Base-by-base conservation (phyloP, 2,888 invertebrate genomes). In the Allophyes oxyacanthae region DNA sequence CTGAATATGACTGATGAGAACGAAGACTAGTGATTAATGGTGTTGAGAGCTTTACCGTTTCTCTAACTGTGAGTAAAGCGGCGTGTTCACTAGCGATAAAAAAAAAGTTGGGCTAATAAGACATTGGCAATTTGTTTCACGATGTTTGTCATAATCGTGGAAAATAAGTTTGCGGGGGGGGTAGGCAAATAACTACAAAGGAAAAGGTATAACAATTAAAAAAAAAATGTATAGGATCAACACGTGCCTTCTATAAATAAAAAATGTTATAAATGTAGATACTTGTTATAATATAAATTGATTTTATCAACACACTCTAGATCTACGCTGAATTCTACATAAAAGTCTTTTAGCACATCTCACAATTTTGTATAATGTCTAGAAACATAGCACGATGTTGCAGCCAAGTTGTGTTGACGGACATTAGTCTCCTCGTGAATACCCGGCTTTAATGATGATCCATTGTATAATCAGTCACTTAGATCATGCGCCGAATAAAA, bases 401-500 rank as follows among this genome's bases (percentile, higher is more conserved):
- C 10, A 25, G 32, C 25, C 20, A 11, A 38, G n/a, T 10, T 1
- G 2, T 36, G n/a, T 30, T 36, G 30, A 15, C 14, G n/a, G 30
- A 10, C 8, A n/a, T 15, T 30, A n/a, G 15, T 30, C 28, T 6
- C 14, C 20, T 40, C 40, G 48, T 60, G 57, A 25, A 46, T 15
- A 58, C 58, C 55, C 66, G 59, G 30, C 65, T 43, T 78, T 82
- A 79, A 79, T 78, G 72, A 81, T 74, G 68, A 74, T 66, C 77
- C 59, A 83, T 83, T 83, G 81, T 83, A 79, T 70, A 79, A 79
- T 77, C 77, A 79, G 80, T 75, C 73, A 80, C 75, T 78, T 75
- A 79, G 68, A 73, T 72, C 70, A 75, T 64, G 68, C 75, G 72
- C 69, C 72, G 71, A 79, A 80, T 77, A 67, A 75, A 57, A 72